Evolutionary conservation across 2,113 vertebrate genomes (phyloP), one percentile per base, ranked within the genome.

Genomic region (Falco punctatus): DNA sequence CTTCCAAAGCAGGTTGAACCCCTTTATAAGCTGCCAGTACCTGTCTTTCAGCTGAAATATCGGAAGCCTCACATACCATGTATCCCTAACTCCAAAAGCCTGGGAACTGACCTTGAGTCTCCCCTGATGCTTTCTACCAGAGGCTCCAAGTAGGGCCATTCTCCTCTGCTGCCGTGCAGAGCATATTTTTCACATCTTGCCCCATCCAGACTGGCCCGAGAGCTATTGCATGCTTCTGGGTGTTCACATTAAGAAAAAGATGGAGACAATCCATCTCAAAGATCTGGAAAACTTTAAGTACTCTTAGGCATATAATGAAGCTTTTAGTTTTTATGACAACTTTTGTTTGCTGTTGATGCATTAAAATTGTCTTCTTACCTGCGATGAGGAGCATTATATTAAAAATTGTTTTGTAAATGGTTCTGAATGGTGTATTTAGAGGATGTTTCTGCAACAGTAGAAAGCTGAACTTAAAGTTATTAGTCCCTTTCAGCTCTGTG

Each of bases 401-500:
- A 61, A 91, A 90, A 54, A 28, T 16, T 7, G 26, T 28, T 55
- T 80, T 81, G 33, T 10, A 52, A 38, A 42, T 3, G 15, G 5
- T 48, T 91, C 14, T 67, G 72, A 62, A 72, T 62, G 3, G 22
- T 3, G 4, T 5, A 51, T 82, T 46, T 46, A 42, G 30, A 59
- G 22, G 22, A 59, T 23, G 32, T 20, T 72, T 62, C 33, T 42
- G 9, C 21, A 62, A 72, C 33, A 52, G 9, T 10, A 22, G 22
- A 81, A 61, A 11, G 27, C 28, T 40, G 48, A 71, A 55, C 23
- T 33, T 88, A 48, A 40, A 55, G 33, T 3, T n/a, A 66, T 61
- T 20, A 0, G 0, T 40, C 40, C 6, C 28, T 78, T 78, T 58
- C 42, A 71, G 11, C 4, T 84, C 19, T 64, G 0, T 62, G 7